Evolutionary conservation across 1,140 invertebrate species (phyloP).

Genomic region (Andrena cerasifolii): DNA sequence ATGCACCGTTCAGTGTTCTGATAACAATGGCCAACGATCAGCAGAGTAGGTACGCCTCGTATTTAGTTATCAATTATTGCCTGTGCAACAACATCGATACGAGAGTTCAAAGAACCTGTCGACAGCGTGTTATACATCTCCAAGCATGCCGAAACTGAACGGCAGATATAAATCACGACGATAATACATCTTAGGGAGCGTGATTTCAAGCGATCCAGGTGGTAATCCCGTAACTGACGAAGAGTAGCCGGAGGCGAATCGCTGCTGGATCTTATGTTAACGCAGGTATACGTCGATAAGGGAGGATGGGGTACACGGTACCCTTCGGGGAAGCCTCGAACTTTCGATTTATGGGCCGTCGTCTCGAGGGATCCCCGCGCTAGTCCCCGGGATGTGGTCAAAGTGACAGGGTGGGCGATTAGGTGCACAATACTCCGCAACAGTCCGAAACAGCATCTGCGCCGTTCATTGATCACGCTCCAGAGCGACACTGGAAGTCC

Average conservation of each 20-base stretch:
- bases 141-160: neutral
- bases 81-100: no score
- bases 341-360: constrained; percentile 80
- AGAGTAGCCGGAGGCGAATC: constrained; percentile 59
- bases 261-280: constrained; percentile 61
- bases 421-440: constrained; percentile 78
- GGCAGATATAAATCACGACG: constrained; percentile 33
- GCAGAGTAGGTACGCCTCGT: no score
- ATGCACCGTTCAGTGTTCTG: no score
- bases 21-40: neutral
- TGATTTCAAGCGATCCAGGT: constrained; percentile 53
- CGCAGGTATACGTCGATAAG: constrained; percentile 66
- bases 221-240: constrained; percentile 59
- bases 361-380: constrained; percentile 68
- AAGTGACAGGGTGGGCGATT: constrained; percentile 80
- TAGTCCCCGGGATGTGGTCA: constrained; percentile 74
- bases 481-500: constrained; percentile 39
- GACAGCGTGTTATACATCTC: neutral
- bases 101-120: neutral
- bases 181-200: constrained; percentile 55
- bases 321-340: constrained; percentile 68
- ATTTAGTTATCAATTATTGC: no score
- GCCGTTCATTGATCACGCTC: constrained; percentile 78
- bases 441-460: constrained; percentile 77
- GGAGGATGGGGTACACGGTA: constrained; percentile 41